A percentile compares a stretch with the other conserved stretches of the same genome.
Evolutionary conservation across 1,140 invertebrate genomes (phyloP).

Genomic region (Zaprionus africanus): DNA sequence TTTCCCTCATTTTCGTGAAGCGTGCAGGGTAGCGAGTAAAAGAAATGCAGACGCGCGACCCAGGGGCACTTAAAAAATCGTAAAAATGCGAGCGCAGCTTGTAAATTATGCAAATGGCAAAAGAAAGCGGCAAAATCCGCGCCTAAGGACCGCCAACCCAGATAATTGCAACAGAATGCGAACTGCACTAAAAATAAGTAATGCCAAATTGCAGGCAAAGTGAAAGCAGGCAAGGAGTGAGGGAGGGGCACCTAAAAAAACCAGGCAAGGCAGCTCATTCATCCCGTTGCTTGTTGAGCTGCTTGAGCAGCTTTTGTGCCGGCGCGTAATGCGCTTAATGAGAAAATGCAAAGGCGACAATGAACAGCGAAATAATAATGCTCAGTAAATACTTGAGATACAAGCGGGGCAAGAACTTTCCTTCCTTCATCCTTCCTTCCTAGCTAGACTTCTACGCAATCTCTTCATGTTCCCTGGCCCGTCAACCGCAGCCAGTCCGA

Average conservation of each 20-base stretch:
- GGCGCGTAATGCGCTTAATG: conserved; percentile 75
- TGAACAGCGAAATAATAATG: conserved; percentile 75
- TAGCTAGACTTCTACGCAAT: too few relatives aligned
- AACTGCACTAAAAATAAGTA: conserved; percentile 56
- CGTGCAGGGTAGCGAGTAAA: not conserved
- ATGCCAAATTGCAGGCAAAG: conserved; percentile 58
- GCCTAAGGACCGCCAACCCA: conserved; percentile 62
- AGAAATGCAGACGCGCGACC: conserved; percentile 17
- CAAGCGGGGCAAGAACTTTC: conserved; percentile 42
- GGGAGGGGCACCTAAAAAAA: conserved; percentile 25
- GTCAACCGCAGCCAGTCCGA: conserved; percentile 29
- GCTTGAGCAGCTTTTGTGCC: conserved; percentile 54
- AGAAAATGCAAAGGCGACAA: conserved; percentile 78
- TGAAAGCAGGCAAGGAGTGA: not conserved
- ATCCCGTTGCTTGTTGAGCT: conserved; percentile 22
- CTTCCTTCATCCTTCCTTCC: not conserved
- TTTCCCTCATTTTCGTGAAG: not conserved
- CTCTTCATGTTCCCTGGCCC: not conserved
- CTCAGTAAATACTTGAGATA: conserved; percentile 71
- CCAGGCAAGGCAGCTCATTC: conserved; percentile 51
- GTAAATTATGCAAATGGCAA: conserved; percentile 76
- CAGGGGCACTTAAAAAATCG: conserved; percentile 68
- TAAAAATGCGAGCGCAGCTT: conserved; percentile 56
- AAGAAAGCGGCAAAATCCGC: conserved; percentile 62
- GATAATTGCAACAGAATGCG: conserved; percentile 70